These are phyloP conservation scores for Lasioglossum villosulum DNA, from an alignment of 2,888 invertebrate genomes.

Conservation along the genomic window DNA sequence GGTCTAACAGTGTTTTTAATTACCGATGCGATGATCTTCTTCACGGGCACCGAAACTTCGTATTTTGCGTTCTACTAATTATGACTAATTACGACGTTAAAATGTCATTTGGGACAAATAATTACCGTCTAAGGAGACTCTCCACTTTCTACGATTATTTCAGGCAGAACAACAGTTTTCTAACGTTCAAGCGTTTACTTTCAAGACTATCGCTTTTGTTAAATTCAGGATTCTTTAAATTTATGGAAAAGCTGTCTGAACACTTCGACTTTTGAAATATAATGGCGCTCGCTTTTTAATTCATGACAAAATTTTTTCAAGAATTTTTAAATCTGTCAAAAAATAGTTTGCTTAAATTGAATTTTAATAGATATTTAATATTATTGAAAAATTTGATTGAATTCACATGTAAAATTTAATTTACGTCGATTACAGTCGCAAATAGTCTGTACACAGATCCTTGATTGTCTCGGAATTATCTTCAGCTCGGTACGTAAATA, in stretches of 20 bases:
- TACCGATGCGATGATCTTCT: neutral
- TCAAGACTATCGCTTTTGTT: neutral
- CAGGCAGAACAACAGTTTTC: neutral
- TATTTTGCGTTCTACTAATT: neutral
- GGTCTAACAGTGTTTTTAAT: neutral
- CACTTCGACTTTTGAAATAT: neutral
- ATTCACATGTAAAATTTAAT: too few species aligned
- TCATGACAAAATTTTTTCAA: too few species aligned
- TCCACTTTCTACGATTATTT: constrained; percentile 1
- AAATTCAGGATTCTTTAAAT: neutral
- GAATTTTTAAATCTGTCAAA: too few species aligned
- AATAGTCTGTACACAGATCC: neutral
- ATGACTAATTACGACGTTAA: neutral
- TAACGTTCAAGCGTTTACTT: neutral
- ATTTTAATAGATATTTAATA: too few species aligned
- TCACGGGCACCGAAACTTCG: neutral
- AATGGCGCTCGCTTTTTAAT: neutral
- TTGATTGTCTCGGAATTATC: neutral
- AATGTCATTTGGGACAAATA: neutral
- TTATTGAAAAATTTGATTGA: too few species aligned
- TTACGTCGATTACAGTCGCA: neutral
- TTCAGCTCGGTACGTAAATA: neutral
- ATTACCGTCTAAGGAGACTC: neutral
- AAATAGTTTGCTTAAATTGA: too few species aligned
- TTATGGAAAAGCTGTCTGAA: neutral